phyloP scores from a whole-genome alignment of 2,888 invertebrate genomes.

The Stenodema calcarata region DNA sequence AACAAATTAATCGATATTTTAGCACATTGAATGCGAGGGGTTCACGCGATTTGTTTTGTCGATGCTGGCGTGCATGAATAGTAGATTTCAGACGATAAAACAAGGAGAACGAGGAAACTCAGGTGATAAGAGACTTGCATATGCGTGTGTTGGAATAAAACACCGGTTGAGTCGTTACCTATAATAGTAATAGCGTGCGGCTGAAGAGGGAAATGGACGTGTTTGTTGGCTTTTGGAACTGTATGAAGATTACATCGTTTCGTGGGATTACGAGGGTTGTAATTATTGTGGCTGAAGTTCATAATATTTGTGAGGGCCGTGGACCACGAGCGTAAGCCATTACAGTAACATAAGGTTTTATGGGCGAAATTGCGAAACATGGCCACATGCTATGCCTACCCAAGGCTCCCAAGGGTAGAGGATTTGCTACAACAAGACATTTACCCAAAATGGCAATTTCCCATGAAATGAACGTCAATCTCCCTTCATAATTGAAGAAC shows the following conservation, averaged over 20 bases:
- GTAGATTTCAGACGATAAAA: not conserved
- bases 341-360: too few species aligned
- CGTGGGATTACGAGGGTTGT: conserved; percentile 37
- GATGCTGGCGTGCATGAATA: not conserved
- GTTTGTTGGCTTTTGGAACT: not conserved
- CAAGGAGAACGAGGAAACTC: not conserved
- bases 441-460: too few species aligned
- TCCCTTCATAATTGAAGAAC: too few species aligned
- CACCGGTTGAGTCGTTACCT: not conserved
- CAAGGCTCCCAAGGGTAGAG: too few species aligned
- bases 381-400: too few species aligned
- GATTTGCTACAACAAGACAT: too few species aligned
- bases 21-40: not conserved
- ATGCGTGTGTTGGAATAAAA: not conserved
- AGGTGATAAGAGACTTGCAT: not conserved
- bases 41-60: not conserved
- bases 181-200: not conserved
- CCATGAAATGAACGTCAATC: too few species aligned
- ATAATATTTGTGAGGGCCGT: too few species aligned
- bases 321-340: too few species aligned
- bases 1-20: not conserved
- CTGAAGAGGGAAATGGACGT: not conserved
- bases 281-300: not conserved
- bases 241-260: not conserved
- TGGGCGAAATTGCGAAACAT: too few species aligned